Percentiles rank a stretch among this genome's conserved stretches.
Conservation (phyloP, 2,113 vertebrate species). For the Elephantulus edwardii region DNA sequence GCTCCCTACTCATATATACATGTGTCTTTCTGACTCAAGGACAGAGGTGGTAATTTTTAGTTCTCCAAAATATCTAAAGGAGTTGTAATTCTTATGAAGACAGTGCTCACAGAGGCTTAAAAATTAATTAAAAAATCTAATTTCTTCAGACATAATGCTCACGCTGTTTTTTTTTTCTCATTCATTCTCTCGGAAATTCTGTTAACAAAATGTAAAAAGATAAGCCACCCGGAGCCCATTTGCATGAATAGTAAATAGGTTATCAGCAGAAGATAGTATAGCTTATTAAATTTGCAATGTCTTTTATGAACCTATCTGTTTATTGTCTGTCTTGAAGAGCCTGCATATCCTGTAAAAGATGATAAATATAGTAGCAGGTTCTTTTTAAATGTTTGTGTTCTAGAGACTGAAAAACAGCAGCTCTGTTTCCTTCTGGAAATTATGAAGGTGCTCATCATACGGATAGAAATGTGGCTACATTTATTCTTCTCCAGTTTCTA, state of each 20-base stretch:
- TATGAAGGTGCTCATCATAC: constrained; percentile 42
- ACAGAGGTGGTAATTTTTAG: neutral
- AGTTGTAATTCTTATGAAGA: neutral
- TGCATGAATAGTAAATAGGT: constrained; percentile 55
- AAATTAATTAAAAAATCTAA: constrained; percentile 30
- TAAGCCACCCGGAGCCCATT: neutral
- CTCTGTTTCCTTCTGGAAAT: constrained; percentile 64
- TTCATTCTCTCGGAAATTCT: constrained; percentile 44
- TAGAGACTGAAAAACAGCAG: constrained; percentile 51
- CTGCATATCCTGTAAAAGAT: constrained; percentile 72
- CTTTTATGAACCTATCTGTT: constrained; percentile 63
- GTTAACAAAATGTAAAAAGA: constrained; percentile 36
- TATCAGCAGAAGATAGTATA: neutral
- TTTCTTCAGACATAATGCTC: constrained; percentile 1
- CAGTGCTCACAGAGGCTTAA: neutral
- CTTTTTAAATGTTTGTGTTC: constrained; percentile 66
- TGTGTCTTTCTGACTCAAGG: neutral
- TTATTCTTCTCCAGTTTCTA: neutral
- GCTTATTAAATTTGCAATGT: constrained; percentile 60
- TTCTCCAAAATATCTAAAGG: neutral
- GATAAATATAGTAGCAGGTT: constrained; percentile 58
- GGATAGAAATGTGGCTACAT: constrained; percentile 1
- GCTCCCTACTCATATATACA: too few species aligned
- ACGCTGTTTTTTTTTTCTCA: neutral
- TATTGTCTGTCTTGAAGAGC: constrained; percentile 62